Conservation (phyloP, 2,888 invertebrate genomes). For the Seira sanloemensis region DNA sequence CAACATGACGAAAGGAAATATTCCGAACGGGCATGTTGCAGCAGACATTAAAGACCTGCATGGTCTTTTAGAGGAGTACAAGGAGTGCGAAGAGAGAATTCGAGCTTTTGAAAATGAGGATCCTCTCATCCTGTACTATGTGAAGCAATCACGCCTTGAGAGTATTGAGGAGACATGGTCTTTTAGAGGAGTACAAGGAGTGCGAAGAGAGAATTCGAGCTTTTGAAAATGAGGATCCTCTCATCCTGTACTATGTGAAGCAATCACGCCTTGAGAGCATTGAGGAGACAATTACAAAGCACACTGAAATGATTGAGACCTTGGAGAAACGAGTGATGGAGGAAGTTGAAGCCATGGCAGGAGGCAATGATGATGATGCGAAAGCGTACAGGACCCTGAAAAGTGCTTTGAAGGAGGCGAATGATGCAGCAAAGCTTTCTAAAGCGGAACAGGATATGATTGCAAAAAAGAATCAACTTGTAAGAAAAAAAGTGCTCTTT, state of each 20-base stretch:
- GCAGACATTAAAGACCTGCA: conserved; percentile 37
- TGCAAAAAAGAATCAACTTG: conserved; percentile 68
- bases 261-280: conserved; percentile 68
- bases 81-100: conserved; percentile 67
- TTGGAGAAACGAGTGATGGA: conserved; percentile 39
- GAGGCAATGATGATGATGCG: background rate
- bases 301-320: conserved; percentile 48
- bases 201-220: conserved; percentile 67
- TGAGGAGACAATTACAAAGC: conserved; percentile 56
- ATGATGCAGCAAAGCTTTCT: conserved; percentile 55
- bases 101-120: conserved; percentile 64
- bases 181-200: conserved; percentile 65
- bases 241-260: conserved; percentile 72
- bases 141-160: conserved; percentile 69
- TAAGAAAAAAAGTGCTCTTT: conserved; percentile 35
- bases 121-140: conserved; percentile 65
- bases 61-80: too few relatives aligned
- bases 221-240: conserved; percentile 69
- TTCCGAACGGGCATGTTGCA: background rate
- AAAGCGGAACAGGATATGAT: conserved; percentile 70
- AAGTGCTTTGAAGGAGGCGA: conserved; percentile 60
- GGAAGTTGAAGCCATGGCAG: conserved; percentile 28
- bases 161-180: conserved; percentile 64
- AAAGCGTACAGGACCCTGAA: conserved; percentile 33
- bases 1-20: conserved; percentile 47